Base-by-base conservation (phyloP, 2,113 vertebrate species). In the Oryzias curvinotus region DNA sequence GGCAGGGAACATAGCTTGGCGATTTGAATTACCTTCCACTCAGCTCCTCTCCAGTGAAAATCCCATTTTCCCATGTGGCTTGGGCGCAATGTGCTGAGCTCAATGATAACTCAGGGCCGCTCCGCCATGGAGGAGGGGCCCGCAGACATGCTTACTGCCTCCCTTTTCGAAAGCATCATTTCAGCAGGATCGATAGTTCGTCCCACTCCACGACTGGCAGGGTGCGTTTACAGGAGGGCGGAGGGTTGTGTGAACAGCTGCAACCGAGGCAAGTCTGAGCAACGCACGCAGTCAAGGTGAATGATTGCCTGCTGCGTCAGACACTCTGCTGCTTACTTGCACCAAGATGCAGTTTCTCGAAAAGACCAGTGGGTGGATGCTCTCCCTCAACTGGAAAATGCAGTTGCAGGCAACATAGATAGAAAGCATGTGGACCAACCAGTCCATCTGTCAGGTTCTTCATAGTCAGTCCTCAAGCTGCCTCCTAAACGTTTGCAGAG, bases 11-110 rank as follows among this genome's bases (percentile, higher is more conserved):
- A 83, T 79, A 86, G 78, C 76, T 81, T 41, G 41, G 65, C 54
- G 83, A 86, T 84, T 92, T 89, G 77, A 91, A 92, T 92, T 91
- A 90, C 90, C 80, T 84, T 82, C 74, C 77, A 81, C 85, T 90
- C 84, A 89, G 89, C 90, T 91, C 59, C 68, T 89, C 89, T 88
- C 74, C 52, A 54, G 68, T 85, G 78, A 90, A 92, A 90, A 89
- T 90, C 84, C 87, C 87, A 84, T 88, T 89, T 90, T 91, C 85
- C 84, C 82, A 83, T 87, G 81, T 83, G 51, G 80, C 73, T 82
- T 83, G 82, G 83, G 86, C 74, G 82, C 86, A 90, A 90, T 90
- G 84, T 92, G 90, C 91, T 91, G 89, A 91, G 86, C 81, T 75
- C 52, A 81, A 86, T 87, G 86, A 89, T 91, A 89, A 90, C 80